Base-by-base conservation (phyloP, 2,113 vertebrate species). In the Chinchilla lanigera region DNA sequence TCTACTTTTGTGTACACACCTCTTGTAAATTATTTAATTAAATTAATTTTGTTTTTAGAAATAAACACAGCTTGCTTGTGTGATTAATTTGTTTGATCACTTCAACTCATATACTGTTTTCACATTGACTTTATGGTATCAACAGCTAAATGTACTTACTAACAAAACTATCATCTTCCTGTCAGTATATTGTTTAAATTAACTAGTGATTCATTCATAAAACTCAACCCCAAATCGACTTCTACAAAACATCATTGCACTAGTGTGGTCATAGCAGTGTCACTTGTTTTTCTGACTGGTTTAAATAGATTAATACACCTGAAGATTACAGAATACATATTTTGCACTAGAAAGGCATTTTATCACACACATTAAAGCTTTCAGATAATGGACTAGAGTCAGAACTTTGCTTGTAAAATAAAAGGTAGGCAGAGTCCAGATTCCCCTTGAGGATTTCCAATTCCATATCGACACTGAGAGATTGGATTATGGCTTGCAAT, bases 91-190 rank as follows among this genome's bases (percentile, higher is more conserved):
- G 13, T 73, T 82, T 86, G n/a, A 5, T 75, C 30, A 47, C 20
- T 80, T 93, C 78, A 50, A 58, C 71, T 88, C 73, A 91, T 86
- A 77, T 69, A 50, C 28, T 73, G 26, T 73, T 71, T 85, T 33
- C n/a, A 67, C 38, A 50, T 87, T 92, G 69, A 77, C 50, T 93
- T 89, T 35, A 84, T 85, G 30, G 78, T 52, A 85, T 67, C 28
- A 86, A 88, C 7, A 87, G 28, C 9, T 60, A 92, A 24, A 10
- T 56, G 3, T 61, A 86, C 58, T 93, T 96, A 92, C 82, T 61
- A 92, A 92, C 9, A 95, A 35, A 90, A 38, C 24, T 83, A n/a
- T 80, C n/a, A 52, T 77, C 75, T 63, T 96, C 54, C 88, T 86
- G 90, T 12, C 17, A 95, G 67, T 33, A 52, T 11, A 85, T 50